A percentile compares a stretch with the other conserved stretches of the same genome.
phyloP scores from a whole-genome alignment of 1,140 invertebrate genomes.

The Drosophila varians region DNA sequence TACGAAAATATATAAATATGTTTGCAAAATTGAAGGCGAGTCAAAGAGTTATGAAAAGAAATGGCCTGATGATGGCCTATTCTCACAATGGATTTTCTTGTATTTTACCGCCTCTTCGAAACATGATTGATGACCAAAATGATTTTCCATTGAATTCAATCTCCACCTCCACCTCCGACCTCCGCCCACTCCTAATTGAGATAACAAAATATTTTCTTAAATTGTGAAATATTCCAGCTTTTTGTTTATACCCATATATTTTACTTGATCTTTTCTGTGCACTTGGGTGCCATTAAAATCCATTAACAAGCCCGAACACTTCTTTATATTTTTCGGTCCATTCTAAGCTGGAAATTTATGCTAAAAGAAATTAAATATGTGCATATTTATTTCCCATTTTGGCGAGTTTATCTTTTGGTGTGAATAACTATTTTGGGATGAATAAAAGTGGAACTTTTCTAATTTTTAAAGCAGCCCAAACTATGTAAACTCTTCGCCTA shows the following conservation, averaged over 20 bases:
- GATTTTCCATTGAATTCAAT: constrained; percentile 30
- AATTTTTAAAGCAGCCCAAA: not conserved
- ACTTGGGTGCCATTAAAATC: constrained; percentile 29
- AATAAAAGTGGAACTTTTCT: not conserved
- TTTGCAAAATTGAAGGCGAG: constrained; percentile 54
- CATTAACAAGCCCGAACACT: constrained; percentile 49
- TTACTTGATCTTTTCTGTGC: constrained; percentile 1
- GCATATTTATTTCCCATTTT: not conserved
- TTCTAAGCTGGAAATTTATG: constrained; percentile 20
- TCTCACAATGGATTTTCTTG: constrained; percentile 15
- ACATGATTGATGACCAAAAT: constrained; percentile 52
- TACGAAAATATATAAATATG: not conserved
- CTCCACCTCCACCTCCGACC: not conserved
- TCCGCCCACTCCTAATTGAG: constrained; percentile 14
- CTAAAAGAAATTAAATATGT: constrained; percentile 1
- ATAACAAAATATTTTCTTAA: constrained; percentile 8
- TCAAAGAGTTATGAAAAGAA: constrained; percentile 28
- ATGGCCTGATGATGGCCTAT: constrained; percentile 1
- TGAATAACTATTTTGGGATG: not conserved
- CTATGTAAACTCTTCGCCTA: not conserved
- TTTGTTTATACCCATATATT: constrained; percentile 10
- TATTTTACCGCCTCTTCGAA: constrained; percentile 4
- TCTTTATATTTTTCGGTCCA: not conserved
- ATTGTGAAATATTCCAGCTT: constrained; percentile 18
- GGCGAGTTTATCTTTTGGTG: not conserved